Evolutionary conservation across 2,888 invertebrate genomes (phyloP).

Genomic region (Caenorhabditis sp.): DNA sequence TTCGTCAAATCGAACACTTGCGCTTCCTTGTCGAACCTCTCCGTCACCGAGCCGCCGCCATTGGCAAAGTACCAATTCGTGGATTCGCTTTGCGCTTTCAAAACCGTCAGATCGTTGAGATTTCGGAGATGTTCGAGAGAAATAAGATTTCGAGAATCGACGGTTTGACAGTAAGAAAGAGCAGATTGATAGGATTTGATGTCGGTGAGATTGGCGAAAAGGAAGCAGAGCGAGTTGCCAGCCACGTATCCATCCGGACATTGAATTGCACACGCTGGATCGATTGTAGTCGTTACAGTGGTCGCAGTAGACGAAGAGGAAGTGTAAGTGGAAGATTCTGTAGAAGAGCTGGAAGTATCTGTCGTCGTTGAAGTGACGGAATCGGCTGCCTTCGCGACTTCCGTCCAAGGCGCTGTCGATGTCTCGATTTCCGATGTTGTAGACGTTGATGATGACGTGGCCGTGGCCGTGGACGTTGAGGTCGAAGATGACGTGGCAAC

Average conservation of each 20-base stretch:
- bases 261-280: conserved; percentile 30
- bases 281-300: neutral
- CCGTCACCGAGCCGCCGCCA: conserved; percentile 37
- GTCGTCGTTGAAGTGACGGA: neutral
- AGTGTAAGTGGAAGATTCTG: neutral
- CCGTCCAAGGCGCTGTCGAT: too few relatives aligned
- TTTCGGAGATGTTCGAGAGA: conserved; percentile 35
- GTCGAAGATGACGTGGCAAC: neutral
- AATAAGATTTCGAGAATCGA: conserved; percentile 26
- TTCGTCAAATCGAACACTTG: conserved; percentile 37
- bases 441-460: neutral
- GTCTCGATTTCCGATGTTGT: neutral
- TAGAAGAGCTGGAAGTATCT: neutral
- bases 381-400: too few relatives aligned
- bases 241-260: conserved; percentile 40
- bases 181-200: conserved; percentile 47
- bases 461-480: neutral
- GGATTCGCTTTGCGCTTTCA: neutral
- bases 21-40: conserved; percentile 27
- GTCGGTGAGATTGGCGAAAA: conserved; percentile 6
- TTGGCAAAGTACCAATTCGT: conserved; percentile 37
- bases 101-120: conserved; percentile 16
- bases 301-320: too few relatives aligned
- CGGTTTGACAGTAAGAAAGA: conserved; percentile 37
- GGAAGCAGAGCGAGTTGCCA: conserved; percentile 28